phyloP scores from a whole-genome alignment of 1,140 invertebrate species.

The Tetraneura akinire region DNA sequence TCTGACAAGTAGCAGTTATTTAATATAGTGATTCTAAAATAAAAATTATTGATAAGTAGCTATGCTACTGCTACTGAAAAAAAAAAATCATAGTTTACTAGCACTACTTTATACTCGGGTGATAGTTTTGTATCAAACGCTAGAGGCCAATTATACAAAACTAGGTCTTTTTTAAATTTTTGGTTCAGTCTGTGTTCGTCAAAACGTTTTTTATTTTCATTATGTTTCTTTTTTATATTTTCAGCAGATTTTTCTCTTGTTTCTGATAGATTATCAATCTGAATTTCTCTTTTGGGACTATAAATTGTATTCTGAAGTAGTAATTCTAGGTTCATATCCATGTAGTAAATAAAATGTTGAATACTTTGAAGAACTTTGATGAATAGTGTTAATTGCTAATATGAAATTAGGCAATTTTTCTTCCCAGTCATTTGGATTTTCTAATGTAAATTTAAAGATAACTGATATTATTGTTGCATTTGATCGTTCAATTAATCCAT shows the following conservation, averaged over 20 bases:
- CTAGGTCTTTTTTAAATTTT: conserved; percentile 8
- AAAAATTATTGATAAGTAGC: too few species aligned
- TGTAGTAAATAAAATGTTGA: conserved; percentile 2
- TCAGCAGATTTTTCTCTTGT: background rate
- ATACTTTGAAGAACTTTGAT: conserved; percentile 22
- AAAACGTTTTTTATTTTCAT: conserved; percentile 23
- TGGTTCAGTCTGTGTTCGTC: background rate
- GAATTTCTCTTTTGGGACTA: background rate
- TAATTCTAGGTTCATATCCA: conserved; percentile 13
- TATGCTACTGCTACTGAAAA: too few species aligned
- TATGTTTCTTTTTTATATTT: background rate
- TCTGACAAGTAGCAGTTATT: too few species aligned
- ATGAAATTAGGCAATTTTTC: conserved; percentile 27
- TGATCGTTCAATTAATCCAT: conserved; percentile 2
- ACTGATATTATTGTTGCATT: conserved; percentile 23
- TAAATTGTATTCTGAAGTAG: background rate
- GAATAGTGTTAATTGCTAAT: conserved; percentile 3
- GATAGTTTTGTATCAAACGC: background rate
- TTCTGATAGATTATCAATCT: background rate
- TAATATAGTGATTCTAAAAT: too few species aligned
- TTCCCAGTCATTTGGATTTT: background rate
- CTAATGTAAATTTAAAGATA: conserved; percentile 6
- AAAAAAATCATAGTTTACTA: too few species aligned
- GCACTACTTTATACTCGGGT: background rate
- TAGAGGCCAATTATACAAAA: conserved; percentile 15